Evolutionary conservation across 1,140 invertebrate genomes (phyloP).

Genomic region (Ostrea denselamellosa): DNA sequence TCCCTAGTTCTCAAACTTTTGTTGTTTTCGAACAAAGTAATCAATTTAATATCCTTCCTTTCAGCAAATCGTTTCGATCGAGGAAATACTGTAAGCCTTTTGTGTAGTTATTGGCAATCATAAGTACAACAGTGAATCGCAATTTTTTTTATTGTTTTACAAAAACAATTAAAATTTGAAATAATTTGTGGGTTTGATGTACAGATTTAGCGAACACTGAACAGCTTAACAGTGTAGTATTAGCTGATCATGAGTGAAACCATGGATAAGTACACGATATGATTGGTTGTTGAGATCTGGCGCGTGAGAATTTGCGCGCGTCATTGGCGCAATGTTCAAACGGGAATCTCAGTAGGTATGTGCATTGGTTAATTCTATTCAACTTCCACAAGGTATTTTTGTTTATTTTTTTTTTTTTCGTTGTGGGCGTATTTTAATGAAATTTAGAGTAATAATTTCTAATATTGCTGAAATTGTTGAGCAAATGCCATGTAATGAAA

Average conservation of each 20-base stretch:
- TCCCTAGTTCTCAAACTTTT: neutral
- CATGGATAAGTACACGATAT: neutral
- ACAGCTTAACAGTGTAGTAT: neutral
- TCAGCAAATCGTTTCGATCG: neutral
- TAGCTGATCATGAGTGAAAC: constrained; percentile 17
- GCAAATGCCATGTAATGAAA: too few species aligned
- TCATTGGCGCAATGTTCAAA: constrained; percentile 18
- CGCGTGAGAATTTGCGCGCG: constrained; percentile 5
- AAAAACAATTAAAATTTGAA: neutral
- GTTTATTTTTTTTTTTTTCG: neutral
- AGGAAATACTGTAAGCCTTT: neutral
- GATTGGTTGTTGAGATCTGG: neutral
- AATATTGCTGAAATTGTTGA: too few species aligned
- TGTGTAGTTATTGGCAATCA: neutral
- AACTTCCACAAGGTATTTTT: neutral
- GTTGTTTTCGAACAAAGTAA: neutral
- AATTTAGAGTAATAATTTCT: neutral
- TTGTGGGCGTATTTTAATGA: too few species aligned
- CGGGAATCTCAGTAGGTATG: neutral
- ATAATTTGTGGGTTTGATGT: neutral
- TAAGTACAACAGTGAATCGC: neutral
- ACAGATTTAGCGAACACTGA: too few species aligned
- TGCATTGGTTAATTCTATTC: neutral
- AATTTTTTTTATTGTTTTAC: neutral
- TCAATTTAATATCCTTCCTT: too few species aligned